Conservation (phyloP, 2,113 vertebrate species). For the Prietella phreatophila region DNA sequence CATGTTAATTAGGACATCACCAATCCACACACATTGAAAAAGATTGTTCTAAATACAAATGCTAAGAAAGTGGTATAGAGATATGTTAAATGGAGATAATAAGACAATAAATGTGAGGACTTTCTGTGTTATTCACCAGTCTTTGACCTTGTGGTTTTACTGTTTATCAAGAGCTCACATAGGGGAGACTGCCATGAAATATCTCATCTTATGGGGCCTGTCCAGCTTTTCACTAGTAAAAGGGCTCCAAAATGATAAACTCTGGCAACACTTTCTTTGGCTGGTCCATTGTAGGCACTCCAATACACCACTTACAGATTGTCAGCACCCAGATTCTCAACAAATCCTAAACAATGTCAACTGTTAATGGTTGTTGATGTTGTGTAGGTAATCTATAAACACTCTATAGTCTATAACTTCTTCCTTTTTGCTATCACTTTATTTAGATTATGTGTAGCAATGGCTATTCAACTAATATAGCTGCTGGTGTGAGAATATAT, state of each 20-base stretch:
- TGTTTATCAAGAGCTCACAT: not conserved
- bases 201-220: not conserved
- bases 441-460: not conserved
- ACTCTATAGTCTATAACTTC: not conserved
- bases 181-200: not conserved
- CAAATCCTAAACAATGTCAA: not conserved
- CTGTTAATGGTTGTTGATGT: not conserved
- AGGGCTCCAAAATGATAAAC: not conserved
- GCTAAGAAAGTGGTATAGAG: conserved; percentile 28
- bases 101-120: not conserved
- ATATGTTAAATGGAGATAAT: conserved; percentile 58
- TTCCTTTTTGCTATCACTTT: not conserved
- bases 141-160: conserved; percentile 41
- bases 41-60: conserved; percentile 43
- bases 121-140: not conserved
- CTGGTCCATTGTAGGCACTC: not conserved
- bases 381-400: not conserved
- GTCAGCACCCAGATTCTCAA: not conserved
- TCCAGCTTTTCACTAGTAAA: not conserved
- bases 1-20: conserved; percentile 68
- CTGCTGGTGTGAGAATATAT: not conserved
- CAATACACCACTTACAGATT: not conserved
- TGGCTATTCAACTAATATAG: not conserved
- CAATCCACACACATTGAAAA: conserved; percentile 47
- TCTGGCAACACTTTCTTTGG: not conserved